These are phyloP conservation scores for Chamaea fasciata DNA, from an alignment of 2,113 vertebrate genomes.

Conservation along the genomic window DNA sequence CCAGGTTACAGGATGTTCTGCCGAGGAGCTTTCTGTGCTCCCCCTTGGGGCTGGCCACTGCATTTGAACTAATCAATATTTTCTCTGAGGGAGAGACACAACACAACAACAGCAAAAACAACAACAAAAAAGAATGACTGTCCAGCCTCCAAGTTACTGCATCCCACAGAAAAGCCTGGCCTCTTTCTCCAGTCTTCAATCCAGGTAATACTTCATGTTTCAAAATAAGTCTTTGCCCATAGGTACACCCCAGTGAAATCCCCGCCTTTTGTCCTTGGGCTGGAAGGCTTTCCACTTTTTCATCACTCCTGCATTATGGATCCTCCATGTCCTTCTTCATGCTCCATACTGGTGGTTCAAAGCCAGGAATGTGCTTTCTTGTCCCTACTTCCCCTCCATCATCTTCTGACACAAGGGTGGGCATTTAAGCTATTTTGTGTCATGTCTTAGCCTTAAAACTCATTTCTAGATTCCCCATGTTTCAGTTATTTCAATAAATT, in stretches of 20 bases:
- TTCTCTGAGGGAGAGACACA: neutral
- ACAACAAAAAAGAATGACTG: neutral
- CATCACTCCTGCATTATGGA: neutral
- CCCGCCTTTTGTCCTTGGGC: neutral
- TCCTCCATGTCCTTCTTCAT: neutral
- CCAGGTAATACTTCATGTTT: neutral
- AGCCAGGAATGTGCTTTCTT: neutral
- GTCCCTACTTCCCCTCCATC: neutral
- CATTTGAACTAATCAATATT: neutral
- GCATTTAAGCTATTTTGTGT: neutral
- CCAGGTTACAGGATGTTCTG: neutral
- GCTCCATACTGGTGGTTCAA: neutral
- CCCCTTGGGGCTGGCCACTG: neutral
- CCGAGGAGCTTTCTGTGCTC: neutral
- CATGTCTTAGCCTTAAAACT: neutral
- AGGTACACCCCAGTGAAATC: neutral
- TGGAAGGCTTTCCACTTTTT: neutral
- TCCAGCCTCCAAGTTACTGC: neutral
- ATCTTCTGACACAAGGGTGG: neutral
- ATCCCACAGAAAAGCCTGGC: neutral
- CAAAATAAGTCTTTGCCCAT: neutral
- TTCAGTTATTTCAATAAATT: neutral
- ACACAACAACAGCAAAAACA: too few relatives aligned
- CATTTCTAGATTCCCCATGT: neutral
- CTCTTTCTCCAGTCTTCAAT: neutral